These are phyloP conservation scores for Capitulum mitella DNA, from an alignment of 2,888 invertebrate genomes.

Conservation along the genomic window DNA sequence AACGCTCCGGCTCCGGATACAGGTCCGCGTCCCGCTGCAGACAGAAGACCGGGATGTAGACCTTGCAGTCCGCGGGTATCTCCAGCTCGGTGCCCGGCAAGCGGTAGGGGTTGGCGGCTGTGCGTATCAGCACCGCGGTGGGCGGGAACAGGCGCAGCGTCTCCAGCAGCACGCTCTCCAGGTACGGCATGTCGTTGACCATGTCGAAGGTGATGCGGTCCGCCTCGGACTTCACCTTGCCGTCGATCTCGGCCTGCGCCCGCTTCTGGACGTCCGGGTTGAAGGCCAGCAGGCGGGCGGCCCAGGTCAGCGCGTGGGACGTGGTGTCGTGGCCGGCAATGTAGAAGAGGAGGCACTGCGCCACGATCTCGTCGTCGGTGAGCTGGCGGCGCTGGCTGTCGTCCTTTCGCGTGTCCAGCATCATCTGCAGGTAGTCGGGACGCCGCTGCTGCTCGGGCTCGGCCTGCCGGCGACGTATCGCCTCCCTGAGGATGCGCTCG, in stretches of 20 bases:
- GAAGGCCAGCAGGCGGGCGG: conserved; percentile 37
- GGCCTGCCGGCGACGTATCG: conserved; percentile 38
- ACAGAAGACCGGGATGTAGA: conserved; percentile 24
- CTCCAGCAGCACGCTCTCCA: conserved; percentile 47
- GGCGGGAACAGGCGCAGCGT: conserved; percentile 46
- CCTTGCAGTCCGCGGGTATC: not conserved
- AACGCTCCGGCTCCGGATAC: conserved; percentile 27
- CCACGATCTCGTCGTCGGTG: conserved; percentile 42
- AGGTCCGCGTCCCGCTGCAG: conserved; percentile 25
- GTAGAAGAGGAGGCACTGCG: conserved; percentile 47
- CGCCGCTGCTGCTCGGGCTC: conserved; percentile 32
- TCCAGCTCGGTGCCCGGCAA: not conserved
- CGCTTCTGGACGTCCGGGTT: conserved; percentile 35
- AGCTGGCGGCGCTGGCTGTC: conserved; percentile 30
- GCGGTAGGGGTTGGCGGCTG: not conserved
- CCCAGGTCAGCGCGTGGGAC: conserved; percentile 47
- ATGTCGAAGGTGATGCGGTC: conserved; percentile 41
- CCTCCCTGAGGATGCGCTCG: conserved; percentile 38
- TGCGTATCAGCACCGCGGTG: not conserved
- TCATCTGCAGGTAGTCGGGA: conserved; percentile 44
- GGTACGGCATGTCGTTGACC: conserved; percentile 41
- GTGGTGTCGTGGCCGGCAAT: conserved; percentile 52
- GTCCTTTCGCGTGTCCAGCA: conserved; percentile 39
- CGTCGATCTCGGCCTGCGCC: conserved; percentile 32
- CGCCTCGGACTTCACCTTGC: not conserved